Evolutionary conservation across 2,888 invertebrate species (phyloP), one percentile per base, ranked within the genome.

Genomic region (Drosophila pseudotalamancana): DNA sequence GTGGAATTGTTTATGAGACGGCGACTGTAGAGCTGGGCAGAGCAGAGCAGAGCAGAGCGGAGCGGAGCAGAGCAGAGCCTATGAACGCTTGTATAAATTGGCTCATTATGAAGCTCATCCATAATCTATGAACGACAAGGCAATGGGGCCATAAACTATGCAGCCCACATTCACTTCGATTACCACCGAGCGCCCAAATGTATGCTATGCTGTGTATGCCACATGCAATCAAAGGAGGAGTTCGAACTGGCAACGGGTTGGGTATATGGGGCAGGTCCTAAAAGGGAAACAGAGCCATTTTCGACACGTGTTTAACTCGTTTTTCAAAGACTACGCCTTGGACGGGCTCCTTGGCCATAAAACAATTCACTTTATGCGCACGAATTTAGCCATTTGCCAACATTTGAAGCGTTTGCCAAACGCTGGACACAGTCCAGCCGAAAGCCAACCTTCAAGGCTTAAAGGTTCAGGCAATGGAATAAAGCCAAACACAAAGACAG

Each of bases 31-130:
- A 39, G 42, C 9, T 27, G 55, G 23, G 43, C 23, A 31, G 37
- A 56, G 50, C 42, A 54, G 55, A 61, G 45, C 25, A 34, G 6
- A 12, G 4, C 4, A n/a, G n/a, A n/a, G 6, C 25, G 6, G 25
- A 25, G 25, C 25, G 1, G 29, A 32, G 21, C 8, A 23, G 54
- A 27, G 43, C 19, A 32, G 45, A 51, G 67, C 59, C 72, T 46
- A 60, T 54, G 55, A 78, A 60, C 81, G 73, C 81, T 83, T 83
- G 84, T 86, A 83, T 88, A 88, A 88, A 86, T 88, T 87, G 86
- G 79, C 83, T 86, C 88, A 86, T 86, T 86, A 86, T 82, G 88
- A 71, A 75, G 72, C 79, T 87, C 88, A 88, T 86, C 83, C 83
- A 87, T 86, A 86, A 87, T 87, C 88, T 88, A 86, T 88, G 86